Evolutionary conservation across 2,888 invertebrate genomes (phyloP).

Genomic region (Cephonodes hylas): DNA sequence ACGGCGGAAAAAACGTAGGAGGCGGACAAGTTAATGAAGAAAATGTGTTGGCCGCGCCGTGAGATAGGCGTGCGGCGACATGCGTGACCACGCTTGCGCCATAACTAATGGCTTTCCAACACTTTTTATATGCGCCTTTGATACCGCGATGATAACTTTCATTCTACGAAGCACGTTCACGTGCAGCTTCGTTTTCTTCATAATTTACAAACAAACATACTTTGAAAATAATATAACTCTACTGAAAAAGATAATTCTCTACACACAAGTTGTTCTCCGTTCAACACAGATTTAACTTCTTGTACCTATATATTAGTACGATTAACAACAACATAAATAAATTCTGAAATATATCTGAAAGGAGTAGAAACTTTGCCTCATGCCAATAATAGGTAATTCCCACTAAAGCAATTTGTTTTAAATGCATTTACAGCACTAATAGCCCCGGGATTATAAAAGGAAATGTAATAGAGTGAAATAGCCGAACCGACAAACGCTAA

Average conservation of each 20-base stretch:
- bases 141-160: constrained; percentile 4
- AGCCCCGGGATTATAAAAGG: not conserved
- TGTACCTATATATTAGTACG: no score
- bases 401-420: no score
- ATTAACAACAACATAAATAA: no score
- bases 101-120: constrained; percentile 26
- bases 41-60: constrained; percentile 54
- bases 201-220: not conserved
- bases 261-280: no score
- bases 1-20: constrained; percentile 59
- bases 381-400: no score
- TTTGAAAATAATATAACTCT: no score
- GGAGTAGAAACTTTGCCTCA: no score
- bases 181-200: not conserved
- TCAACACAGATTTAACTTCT: no score
- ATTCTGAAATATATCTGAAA: no score
- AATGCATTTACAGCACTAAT: not conserved
- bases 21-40: constrained; percentile 77
- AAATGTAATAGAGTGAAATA: constrained; percentile 25
- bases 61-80: constrained; percentile 59
- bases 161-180: not conserved
- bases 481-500: constrained; percentile 32
- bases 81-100: constrained; percentile 48
- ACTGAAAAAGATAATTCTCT: no score
- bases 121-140: not conserved